Evolutionary conservation across 92 coral and sea anemone genomes (phyloP), one percentile per base, ranked within the genome.

Genomic region (Siderastrea radians): DNA sequence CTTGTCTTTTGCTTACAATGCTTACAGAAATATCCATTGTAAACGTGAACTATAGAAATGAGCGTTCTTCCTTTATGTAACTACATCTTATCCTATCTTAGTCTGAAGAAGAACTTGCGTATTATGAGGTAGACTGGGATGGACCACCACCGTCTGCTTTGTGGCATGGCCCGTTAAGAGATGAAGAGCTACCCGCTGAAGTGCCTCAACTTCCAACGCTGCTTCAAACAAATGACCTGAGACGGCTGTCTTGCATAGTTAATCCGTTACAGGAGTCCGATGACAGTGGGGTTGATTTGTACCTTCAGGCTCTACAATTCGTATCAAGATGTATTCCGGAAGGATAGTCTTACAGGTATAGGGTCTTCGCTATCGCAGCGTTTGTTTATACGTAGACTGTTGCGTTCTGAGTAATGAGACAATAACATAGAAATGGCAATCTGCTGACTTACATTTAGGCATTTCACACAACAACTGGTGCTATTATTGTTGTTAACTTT

Each of bases 71-170:
- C 38, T 26, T 26, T 26, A 72, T 72, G 60, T 72, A 72, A 72
- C 15, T 72, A 72, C 77, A 72, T 72, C 49, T 57, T 72, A 72
- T 16, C 77, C 48, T 58, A 48, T 72, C 10, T 13, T 50, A 88
- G 92, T 82, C 92, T 10, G 92, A 82, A 57, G 73, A 49, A 58
- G 92, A 88, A 48, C 59, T 88, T 3, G 83, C 92, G 19, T 73
- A 72, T 62, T 88, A 82, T 82, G 84, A 85, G 6, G 84, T 77
- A 7, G 92, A 88, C 67, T 88, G 92, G 92, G 84, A 88, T 75
- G 92, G 84, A 9, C 88, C 88, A 49, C 77, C 88, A 72, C 88
- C 92, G 71, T 82, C 87, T 73, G 82, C 88, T 14, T 82, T 61
- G 65, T 88, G 92, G 92, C 58, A 60, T 88, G 92, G 92, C 38